A percentile compares a stretch with the other conserved stretches of the same genome.
Conservation (phyloP, 2,113 vertebrate species). For the Lepisosteus osseus region DNA sequence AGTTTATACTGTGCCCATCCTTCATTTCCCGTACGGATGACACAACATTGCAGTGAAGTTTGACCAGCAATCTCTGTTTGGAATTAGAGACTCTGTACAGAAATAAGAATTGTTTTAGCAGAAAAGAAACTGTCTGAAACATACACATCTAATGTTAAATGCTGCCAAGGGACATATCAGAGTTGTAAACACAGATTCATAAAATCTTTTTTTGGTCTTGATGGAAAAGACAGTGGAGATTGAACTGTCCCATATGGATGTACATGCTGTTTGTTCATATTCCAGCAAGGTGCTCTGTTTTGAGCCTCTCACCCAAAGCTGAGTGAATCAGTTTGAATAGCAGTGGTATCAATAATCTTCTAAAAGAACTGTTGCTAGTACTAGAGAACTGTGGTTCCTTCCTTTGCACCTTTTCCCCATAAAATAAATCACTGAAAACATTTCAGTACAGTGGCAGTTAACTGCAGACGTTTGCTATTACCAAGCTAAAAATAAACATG, state of each 20-base stretch:
- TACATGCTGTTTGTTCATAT: neutral
- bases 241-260: neutral
- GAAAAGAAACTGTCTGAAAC: slow-evolving; percentile 8
- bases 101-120: slow-evolving; percentile 16
- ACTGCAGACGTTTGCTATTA: too few species aligned
- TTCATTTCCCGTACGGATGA: neutral
- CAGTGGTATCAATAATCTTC: neutral
- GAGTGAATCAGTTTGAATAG: neutral
- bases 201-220: slow-evolving; percentile 20
- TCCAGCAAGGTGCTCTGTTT: neutral
- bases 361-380: neutral
- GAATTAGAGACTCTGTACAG: slow-evolving; percentile 7
- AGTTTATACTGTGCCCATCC: too few species aligned
- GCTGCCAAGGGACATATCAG: slow-evolving; percentile 19
- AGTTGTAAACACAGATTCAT: slow-evolving; percentile 16
- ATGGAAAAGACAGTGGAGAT: slow-evolving; percentile 13
- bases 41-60: neutral
- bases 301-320: neutral
- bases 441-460: too few species aligned
- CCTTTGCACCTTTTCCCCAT: too few species aligned
- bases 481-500: too few species aligned
- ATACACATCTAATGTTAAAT: slow-evolving; percentile 14
- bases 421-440: too few species aligned
- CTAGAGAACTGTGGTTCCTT: too few species aligned
- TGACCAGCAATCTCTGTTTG: slow-evolving; percentile 9